These are phyloP conservation scores for Platerodrilus igneus DNA, from an alignment of 2,888 invertebrate genomes.

Conservation along the genomic window DNA sequence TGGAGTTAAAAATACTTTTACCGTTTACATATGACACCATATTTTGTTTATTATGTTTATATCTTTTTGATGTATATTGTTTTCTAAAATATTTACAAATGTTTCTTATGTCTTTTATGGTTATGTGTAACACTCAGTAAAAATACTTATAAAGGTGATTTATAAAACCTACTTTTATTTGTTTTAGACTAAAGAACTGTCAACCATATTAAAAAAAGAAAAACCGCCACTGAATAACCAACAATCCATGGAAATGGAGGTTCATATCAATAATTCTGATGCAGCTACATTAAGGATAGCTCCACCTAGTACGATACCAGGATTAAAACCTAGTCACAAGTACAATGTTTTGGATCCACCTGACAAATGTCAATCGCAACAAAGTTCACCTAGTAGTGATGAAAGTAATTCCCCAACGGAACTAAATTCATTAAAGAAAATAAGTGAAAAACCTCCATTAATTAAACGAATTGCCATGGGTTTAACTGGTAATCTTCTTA, in stretches of 20 bases:
- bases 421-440: conserved; percentile 77
- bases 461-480: conserved; percentile 74
- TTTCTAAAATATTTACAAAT: too few species aligned
- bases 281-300: conserved; percentile 50
- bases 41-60: too few species aligned
- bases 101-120: background rate
- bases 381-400: conserved; percentile 68
- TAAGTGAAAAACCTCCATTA: conserved; percentile 76
- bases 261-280: conserved; percentile 50
- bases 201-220: conserved; percentile 39
- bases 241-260: conserved; percentile 49
- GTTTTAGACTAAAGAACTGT: conserved; percentile 46
- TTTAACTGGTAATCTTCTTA: conserved; percentile 55
- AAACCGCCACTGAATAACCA: conserved; percentile 35
- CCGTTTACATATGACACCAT: too few species aligned
- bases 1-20: too few species aligned
- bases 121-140: background rate
- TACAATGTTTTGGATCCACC: conserved; percentile 50
- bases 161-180: background rate
- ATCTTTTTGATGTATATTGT: too few species aligned
- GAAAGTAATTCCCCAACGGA: conserved; percentile 86
- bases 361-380: conserved; percentile 47
- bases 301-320: conserved; percentile 64
- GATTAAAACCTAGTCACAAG: conserved; percentile 60
- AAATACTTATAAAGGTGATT: background rate